Evolutionary conservation across 2,888 invertebrate genomes (phyloP), one percentile per base, ranked within the genome.

Genomic region (Chrysolina americana): DNA sequence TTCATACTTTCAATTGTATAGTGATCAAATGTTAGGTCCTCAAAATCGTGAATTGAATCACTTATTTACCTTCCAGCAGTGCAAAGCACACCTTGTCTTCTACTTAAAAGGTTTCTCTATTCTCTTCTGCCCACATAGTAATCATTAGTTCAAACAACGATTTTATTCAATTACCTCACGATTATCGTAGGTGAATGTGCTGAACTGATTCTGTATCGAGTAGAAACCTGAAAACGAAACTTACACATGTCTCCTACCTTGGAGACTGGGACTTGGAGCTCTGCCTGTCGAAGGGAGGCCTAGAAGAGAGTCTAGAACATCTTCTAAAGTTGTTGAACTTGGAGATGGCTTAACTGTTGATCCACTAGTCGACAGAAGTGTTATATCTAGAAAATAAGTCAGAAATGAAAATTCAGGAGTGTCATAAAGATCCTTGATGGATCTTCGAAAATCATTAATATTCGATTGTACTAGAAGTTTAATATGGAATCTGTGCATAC

Each of bases 301-400:
- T 89, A 97, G 92, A 82, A 97, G 92, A 80, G 96, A 96, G 89
- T 97, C 96, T 89, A 97, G 91, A 81, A 97, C 97, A 91, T 97
- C 97, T 91, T 97, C 97, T 87, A 97, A 91, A 81, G 97, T 97
- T 76, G 96, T 95, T 82, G 95, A 95, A 85, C 94, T 93, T 65
- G 94, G 94, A 85, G 94, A 93, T 80, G 93, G 93, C 86, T 91
- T 90, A 85, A 91, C 89, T 83, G 81, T 83, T 50, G 91, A 89
- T 85, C 89, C 90, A n/a, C 65, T 76, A 4, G 81, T 75, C 8
- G 89, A 90, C 85, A 91, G 83, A 81, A 84, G 81, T 69, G 89
- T 81, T 72, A 85, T 74, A 81, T 86, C 86, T 86, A 36, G 36
- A 53, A 48, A 44, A 68, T 15, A 80, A 68, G 81, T 77, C 84